Evolutionary conservation across 2,797 vertebrate species (phyloP).

Genomic region (Prunella strophiata): DNA sequence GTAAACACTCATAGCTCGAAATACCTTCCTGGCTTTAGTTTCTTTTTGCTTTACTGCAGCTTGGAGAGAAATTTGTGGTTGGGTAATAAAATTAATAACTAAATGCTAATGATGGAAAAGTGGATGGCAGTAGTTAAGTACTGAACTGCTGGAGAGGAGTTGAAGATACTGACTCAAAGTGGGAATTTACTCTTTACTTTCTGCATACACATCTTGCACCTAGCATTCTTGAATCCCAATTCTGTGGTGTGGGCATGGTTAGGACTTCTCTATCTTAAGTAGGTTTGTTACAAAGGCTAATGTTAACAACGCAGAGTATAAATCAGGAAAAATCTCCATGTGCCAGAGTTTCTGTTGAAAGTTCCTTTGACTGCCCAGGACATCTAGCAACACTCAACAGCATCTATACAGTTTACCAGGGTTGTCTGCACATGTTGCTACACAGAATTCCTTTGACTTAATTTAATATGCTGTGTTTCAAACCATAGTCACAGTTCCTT

Average conservation of each 20-base stretch:
- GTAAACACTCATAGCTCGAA: neutral
- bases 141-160: neutral
- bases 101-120: neutral
- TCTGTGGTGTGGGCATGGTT: rapidly evolving
- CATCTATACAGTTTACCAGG: neutral
- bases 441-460: neutral
- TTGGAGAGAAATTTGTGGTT: neutral
- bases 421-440: neutral
- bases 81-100: neutral
- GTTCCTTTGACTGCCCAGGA: neutral
- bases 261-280: neutral
- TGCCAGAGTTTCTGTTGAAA: neutral
- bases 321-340: neutral
- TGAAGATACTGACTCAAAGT: neutral
- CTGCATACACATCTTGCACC: neutral
- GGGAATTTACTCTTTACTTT: neutral
- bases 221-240: neutral
- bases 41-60: neutral
- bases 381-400: neutral
- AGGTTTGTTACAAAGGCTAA: neutral
- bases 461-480: neutral
- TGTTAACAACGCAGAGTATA: neutral
- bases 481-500: neutral
- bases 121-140: neutral
- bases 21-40: neutral